Base-by-base conservation (phyloP, 2,888 invertebrate genomes). In the Leptinotarsa tumamoca region DNA sequence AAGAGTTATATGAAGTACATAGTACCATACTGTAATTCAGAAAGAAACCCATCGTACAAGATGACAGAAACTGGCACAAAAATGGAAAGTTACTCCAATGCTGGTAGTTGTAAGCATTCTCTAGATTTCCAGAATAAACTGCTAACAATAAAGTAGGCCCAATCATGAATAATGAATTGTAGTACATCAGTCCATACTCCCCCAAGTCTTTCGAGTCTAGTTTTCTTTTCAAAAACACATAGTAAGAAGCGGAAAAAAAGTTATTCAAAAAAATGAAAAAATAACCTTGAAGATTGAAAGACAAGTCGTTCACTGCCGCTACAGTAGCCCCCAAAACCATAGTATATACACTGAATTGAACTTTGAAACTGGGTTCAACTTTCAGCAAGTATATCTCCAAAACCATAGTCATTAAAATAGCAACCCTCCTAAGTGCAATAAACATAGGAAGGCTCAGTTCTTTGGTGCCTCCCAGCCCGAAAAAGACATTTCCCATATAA, bases 391-490 rank as follows among this genome's bases (percentile, higher is more conserved):
- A 94, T 82, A 94, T 93, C 88, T 99, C 99, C 18, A 95, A 92
- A 76, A 98, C 90, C 98, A 99, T 98, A 0, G 99, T 99, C 95
- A 99, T 96, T 49, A 99, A 90, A 83, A 99, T 99, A 71, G 98
- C 98, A 89, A 99, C 98, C 77, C 99, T 92, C 78, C 99, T 90
- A 58, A 99, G 90, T 1, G 97, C 98, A 1, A 99, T 98, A 88
- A 99, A 98, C 98, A 99, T 99, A 0, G 98, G 98, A 78, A 99
- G 90, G 87, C 96, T 98, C 63, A 96, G 90, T 81, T 96, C 95
- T 87, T 99, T 96, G 0, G 99, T 99, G 54, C 98, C 98, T 17
- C 98, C 99, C 21, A 99, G 91, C 4, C 99, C 99, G 80, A 97
- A 97, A 73, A 98, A 93, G 93, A 98, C 95, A 89, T 99, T 99